Evolutionary conservation across 2,797 vertebrate species (phyloP).

Genomic region (Rhincodon typus): DNA sequence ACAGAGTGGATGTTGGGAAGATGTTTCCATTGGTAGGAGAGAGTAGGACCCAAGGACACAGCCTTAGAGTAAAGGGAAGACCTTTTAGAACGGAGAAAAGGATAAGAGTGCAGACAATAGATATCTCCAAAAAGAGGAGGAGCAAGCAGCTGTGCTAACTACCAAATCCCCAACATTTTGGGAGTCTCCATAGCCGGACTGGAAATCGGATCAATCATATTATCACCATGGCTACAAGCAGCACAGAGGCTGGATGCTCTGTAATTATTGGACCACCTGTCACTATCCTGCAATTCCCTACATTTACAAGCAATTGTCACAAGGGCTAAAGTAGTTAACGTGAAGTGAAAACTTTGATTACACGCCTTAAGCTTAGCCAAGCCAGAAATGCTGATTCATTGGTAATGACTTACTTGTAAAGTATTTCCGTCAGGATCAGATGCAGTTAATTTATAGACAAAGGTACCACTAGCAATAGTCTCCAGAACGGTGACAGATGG

Average conservation of each 20-base stretch:
- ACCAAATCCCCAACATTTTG: background rate
- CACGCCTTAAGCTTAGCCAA: background rate
- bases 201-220: background rate
- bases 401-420: background rate
- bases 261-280: background rate
- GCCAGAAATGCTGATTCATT: no score
- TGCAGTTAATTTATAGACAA: conserved; percentile 11
- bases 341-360: background rate
- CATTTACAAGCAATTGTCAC: background rate
- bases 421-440: background rate
- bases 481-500: background rate
- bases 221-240: background rate
- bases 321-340: background rate
- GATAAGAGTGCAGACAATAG: background rate
- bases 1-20: no score
- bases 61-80: no score
- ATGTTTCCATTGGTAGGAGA: no score
- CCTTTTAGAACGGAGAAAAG: no score
- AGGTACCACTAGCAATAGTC: background rate
- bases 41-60: no score
- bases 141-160: background rate
- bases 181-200: background rate
- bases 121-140: background rate
- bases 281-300: background rate
- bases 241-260: background rate